These are phyloP conservation scores for Lophius piscatorius DNA, from an alignment of 2,113 vertebrate genomes.

Conservation along the genomic window DNA sequence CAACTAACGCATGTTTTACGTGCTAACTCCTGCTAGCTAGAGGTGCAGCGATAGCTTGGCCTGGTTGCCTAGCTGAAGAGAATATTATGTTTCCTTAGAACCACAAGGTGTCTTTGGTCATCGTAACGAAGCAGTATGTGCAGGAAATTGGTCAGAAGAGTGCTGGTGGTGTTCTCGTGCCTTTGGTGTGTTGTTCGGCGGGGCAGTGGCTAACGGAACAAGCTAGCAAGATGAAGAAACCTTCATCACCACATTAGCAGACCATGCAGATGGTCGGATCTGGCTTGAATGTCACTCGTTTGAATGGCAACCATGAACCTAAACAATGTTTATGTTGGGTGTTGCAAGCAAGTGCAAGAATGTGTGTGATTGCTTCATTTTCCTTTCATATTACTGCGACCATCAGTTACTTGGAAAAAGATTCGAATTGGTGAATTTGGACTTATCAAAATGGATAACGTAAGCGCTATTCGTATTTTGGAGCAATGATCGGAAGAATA, in stretches of 20 bases:
- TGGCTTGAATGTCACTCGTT: slow-evolving; percentile 47
- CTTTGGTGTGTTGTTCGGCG: slow-evolving; percentile 2
- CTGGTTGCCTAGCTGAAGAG: neutral
- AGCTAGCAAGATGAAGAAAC: slow-evolving; percentile 38
- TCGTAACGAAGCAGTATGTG: slow-evolving; percentile 3
- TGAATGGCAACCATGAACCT: slow-evolving; percentile 47
- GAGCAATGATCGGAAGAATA: neutral
- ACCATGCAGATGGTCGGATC: slow-evolving; percentile 39
- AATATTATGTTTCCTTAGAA: neutral
- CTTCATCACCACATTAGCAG: slow-evolving; percentile 32
- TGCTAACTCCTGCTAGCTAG: slow-evolving; percentile 51
- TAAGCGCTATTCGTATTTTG: neutral
- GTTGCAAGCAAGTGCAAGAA: slow-evolving; percentile 11
- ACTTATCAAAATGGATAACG: neutral
- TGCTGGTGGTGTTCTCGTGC: slow-evolving; percentile 2
- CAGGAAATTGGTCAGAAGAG: slow-evolving; percentile 12
- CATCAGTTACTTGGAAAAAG: neutral
- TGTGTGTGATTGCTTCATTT: neutral
- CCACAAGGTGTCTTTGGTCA: neutral
- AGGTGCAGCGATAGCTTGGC: neutral
- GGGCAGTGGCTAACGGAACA: slow-evolving; percentile 35
- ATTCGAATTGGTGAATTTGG: neutral
- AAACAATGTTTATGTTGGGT: slow-evolving; percentile 6
- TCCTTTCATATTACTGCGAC: neutral
- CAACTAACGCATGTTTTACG: slow-evolving; percentile 19